Evolutionary conservation across 2,113 vertebrate genomes (phyloP), one percentile per base, ranked within the genome.

Genomic region (Axis porcinus): DNA sequence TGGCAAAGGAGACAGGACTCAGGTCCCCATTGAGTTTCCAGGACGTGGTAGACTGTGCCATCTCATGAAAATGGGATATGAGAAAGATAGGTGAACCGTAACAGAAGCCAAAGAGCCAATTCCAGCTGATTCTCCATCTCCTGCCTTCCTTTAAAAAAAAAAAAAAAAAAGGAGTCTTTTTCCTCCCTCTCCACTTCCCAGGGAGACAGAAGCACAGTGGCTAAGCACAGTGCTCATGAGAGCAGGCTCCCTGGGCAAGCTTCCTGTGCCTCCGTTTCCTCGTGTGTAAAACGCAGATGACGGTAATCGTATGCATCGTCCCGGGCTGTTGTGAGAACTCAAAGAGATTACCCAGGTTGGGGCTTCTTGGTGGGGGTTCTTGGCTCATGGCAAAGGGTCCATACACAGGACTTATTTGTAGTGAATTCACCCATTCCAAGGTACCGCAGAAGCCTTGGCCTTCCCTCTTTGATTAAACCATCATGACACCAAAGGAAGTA

Each of bases 391-490:
- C 36, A 15, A 30, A 28, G 74, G 4, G 62, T 57, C n/a, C 28
- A 2, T 19, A 23, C 6, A 6, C 3, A 4, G 43, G 58, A 36
- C 17, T 23, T 45, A 36, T 15, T 6, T n/a, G 30, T 0, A 27
- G 27, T 25, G 4, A 0, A 1, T 1, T 64, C n/a, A 1, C 62
- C 21, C 2, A 0, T 21, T 15, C 43, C 23, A 1, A 2, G 70
- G 58, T 19, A 3, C 64, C 27, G 2, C 1, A 25, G 36, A 25
- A 54, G 76, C 62, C 52, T 64, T 1, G 45, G 33, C 78, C 79
- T 25, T 33, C 40, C 1, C 36, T 4, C 1, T 58, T 52, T 19
- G 57, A 17, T 43, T 13, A 64, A 64, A 83, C 11, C 21, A 28
- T 67, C 58, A 40, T 0, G 9, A 36, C 14, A 14, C 50, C 6